Percentiles rank a stretch among this genome's conserved stretches.
These are phyloP conservation scores for Leucozona laternaria DNA, from an alignment of 2,888 invertebrate genomes.

Conservation along the genomic window DNA sequence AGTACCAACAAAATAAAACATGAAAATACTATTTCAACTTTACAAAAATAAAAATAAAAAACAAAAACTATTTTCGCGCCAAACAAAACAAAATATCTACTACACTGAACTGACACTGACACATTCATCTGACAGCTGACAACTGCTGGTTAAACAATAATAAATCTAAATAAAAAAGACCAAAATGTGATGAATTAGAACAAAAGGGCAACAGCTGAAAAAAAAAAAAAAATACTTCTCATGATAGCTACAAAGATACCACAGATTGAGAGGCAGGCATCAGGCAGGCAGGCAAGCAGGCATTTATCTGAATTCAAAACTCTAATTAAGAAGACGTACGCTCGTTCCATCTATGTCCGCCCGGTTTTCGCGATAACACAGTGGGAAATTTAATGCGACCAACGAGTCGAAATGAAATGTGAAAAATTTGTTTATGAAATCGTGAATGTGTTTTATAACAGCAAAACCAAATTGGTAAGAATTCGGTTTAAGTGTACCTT, in stretches of 20 bases:
- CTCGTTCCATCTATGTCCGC: not conserved
- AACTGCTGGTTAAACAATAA: slow-evolving; percentile 73
- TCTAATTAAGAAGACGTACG: slow-evolving; percentile 65
- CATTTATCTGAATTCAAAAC: slow-evolving; percentile 42
- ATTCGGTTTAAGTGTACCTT: too few relatives aligned
- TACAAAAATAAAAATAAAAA: slow-evolving; percentile 20
- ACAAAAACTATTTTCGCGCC: slow-evolving; percentile 60
- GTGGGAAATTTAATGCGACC: not conserved
- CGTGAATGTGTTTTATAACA: not conserved
- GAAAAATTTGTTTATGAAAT: not conserved
- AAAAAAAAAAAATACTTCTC: not conserved
- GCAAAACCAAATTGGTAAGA: too few relatives aligned
- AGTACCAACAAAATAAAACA: slow-evolving; percentile 27
- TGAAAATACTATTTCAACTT: slow-evolving; percentile 20
- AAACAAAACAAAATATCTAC: slow-evolving; percentile 20
- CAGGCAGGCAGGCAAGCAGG: slow-evolving; percentile 1
- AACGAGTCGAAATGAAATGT: not conserved
- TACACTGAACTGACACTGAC: not conserved
- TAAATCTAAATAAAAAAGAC: slow-evolving; percentile 71
- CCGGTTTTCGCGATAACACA: not conserved
- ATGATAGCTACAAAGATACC: not conserved
- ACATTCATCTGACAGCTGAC: slow-evolving; percentile 66
- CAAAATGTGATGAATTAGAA: slow-evolving; percentile 69
- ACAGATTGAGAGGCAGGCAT: slow-evolving; percentile 23
- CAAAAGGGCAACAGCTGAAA: slow-evolving; percentile 63